These are phyloP conservation scores for Sanderia malayensis DNA, from an alignment of 30 jellyfish, hydroid and myxozoan species.

Conservation along the genomic window DNA sequence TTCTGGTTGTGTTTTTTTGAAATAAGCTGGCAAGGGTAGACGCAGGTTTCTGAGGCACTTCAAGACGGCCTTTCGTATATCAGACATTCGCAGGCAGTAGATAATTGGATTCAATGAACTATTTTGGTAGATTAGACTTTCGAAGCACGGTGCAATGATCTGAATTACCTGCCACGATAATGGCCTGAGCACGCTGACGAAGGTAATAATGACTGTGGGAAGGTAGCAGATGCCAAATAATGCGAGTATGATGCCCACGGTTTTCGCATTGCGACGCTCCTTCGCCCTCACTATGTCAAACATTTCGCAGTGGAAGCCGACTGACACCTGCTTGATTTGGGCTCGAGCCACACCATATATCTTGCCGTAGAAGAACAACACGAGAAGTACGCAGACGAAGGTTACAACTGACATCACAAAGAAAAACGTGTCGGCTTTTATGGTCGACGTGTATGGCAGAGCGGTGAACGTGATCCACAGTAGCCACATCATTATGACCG, in stretches of 20 bases:
- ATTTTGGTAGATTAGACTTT: not conserved
- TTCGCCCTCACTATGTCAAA: not conserved
- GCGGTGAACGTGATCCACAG: not conserved
- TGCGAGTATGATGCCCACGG: not conserved
- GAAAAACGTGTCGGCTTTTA: not conserved
- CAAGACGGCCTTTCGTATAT: not conserved
- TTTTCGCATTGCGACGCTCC: not conserved
- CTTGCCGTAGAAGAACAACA: not conserved
- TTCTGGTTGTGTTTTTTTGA: too few relatives aligned
- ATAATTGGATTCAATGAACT: not conserved
- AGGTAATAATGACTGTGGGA: not conserved
- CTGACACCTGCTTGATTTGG: not conserved
- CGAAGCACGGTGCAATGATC: not conserved
- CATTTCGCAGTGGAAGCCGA: not conserved
- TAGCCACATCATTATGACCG: not conserved
- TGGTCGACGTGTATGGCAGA: not conserved
- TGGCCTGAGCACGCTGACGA: not conserved
- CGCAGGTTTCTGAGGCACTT: not conserved
- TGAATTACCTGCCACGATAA: not conserved
- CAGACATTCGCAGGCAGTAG: slow-evolving; percentile 2
- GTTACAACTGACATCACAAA: not conserved
- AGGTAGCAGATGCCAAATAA: not conserved
- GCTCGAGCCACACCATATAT: not conserved
- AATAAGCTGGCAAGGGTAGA: not conserved
- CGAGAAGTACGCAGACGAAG: not conserved